Evolutionary conservation across 2,888 invertebrate genomes (phyloP).

Genomic region (Brachypalpus laphriformis): DNA sequence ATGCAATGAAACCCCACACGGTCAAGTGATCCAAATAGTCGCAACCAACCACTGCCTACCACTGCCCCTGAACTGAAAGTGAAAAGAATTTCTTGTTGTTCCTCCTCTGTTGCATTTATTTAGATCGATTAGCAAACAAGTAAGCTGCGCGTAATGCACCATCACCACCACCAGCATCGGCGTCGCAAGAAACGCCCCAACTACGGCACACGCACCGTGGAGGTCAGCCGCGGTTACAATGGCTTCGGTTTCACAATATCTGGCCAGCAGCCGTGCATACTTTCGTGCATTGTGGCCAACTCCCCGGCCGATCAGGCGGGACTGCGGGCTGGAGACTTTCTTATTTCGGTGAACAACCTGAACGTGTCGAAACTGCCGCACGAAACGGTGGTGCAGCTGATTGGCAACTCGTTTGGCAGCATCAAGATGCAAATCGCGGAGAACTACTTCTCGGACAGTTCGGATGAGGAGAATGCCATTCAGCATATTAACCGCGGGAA

Average conservation of each 20-base stretch:
- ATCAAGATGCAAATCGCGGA: slow-evolving; percentile 94
- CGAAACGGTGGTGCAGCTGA: slow-evolving; percentile 95
- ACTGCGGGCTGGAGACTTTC: slow-evolving; percentile 94
- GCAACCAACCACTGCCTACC: slow-evolving; percentile 16
- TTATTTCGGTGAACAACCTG: slow-evolving; percentile 95
- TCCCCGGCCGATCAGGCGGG: slow-evolving; percentile 96
- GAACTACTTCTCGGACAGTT: slow-evolving; percentile 93
- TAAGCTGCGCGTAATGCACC: slow-evolving; percentile 49
- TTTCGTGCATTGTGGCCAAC: slow-evolving; percentile 95
- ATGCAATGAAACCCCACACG: slow-evolving; percentile 37
- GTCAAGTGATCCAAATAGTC: slow-evolving; percentile 44
- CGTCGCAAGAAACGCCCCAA: slow-evolving; percentile 86
- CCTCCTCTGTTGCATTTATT: neutral
- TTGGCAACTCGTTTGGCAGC: slow-evolving; percentile 93
- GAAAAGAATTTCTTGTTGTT: slow-evolving; percentile 45
- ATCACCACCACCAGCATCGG: slow-evolving; percentile 81
- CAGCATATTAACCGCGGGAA: slow-evolving; percentile 81
- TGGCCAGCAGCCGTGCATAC: slow-evolving; percentile 97
- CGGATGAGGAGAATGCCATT: slow-evolving; percentile 88
- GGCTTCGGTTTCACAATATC: slow-evolving; percentile 99
- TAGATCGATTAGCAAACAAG: neutral
- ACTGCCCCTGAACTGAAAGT: slow-evolving; percentile 56
- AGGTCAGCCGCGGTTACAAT: slow-evolving; percentile 92
- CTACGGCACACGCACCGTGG: slow-evolving; percentile 86
- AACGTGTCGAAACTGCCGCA: slow-evolving; percentile 96